Percentiles rank a stretch among this genome's conserved stretches.
Conservation (phyloP, 2,797 vertebrate species). For the Lemur catta region DNA sequence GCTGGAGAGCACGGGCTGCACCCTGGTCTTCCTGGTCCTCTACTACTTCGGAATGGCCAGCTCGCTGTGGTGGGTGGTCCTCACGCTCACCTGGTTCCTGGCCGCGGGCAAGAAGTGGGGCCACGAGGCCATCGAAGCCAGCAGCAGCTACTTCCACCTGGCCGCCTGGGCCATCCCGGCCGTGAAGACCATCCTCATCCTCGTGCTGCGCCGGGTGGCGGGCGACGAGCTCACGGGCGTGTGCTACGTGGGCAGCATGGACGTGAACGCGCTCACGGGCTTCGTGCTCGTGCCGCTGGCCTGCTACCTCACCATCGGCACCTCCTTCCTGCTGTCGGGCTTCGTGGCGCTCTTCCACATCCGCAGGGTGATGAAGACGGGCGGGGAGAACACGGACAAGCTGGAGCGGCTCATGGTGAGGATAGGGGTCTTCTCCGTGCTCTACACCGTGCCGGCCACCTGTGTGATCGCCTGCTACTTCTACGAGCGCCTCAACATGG, state of each 20-base stretch:
- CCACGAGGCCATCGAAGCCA: conserved; percentile 97
- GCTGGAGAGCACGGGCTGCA: conserved; percentile 98
- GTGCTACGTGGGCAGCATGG: conserved; percentile 99
- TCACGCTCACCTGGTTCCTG: conserved; percentile 97
- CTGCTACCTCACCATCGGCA: conserved; percentile 95
- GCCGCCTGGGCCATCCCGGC: conserved; percentile 97
- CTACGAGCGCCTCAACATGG: conserved; percentile 97
- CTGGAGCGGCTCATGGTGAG: conserved; percentile 97
- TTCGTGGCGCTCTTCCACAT: conserved; percentile 99
- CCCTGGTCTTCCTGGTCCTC: conserved; percentile 96
- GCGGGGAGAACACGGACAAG: conserved; percentile 98
- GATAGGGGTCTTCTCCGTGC: conserved; percentile 96
- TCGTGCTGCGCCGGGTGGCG: conserved; percentile 96
- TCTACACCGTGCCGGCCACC: conserved; percentile 97
- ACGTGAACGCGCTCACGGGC: conserved; percentile 94
- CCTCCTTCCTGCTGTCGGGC: conserved; percentile 96
- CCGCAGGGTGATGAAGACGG: conserved; percentile 96
- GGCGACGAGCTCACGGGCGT: conserved; percentile 97
- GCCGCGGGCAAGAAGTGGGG: conserved; percentile 99
- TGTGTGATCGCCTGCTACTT: conserved; percentile 98
- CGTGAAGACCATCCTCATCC: conserved; percentile 96
- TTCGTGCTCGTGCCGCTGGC: conserved; percentile 96
- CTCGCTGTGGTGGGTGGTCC: conserved; percentile 98
- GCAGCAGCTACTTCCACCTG: conserved; percentile 99
- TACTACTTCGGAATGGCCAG: conserved; percentile 99